Evolutionary conservation across 1,140 invertebrate genomes (phyloP).

Genomic region (Drosophila kanapiae): DNA sequence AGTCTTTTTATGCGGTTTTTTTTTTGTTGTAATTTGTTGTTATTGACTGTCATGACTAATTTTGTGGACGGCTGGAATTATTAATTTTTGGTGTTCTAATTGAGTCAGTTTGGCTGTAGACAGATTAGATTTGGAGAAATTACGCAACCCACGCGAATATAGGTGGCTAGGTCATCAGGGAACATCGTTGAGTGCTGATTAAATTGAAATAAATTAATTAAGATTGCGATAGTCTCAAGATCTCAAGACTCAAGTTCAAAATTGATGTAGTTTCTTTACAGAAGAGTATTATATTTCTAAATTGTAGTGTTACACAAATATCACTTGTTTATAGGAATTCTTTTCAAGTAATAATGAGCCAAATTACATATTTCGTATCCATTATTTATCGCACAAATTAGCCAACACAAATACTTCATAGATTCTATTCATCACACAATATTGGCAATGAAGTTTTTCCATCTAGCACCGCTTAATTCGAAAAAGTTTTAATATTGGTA

Average conservation of each 20-base stretch:
- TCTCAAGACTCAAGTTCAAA: background rate
- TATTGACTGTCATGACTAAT: slow-evolving; percentile 43
- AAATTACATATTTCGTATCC: background rate
- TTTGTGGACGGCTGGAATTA: slow-evolving; percentile 24
- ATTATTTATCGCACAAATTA: background rate
- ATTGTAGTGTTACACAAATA: background rate
- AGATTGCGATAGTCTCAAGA: background rate
- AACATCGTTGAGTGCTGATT: slow-evolving; percentile 4
- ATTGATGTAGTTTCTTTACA: background rate
- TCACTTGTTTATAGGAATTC: background rate
- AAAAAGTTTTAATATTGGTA: slow-evolving; percentile 58
- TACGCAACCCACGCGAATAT: slow-evolving; percentile 10
- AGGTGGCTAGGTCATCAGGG: slow-evolving; percentile 23
- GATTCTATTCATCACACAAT: background rate
- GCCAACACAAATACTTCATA: background rate
- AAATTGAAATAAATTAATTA: background rate
- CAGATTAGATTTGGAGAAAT: slow-evolving; percentile 26
- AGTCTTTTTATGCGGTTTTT: background rate
- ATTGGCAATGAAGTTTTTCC: slow-evolving; percentile 8
- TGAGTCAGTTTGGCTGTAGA: slow-evolving; percentile 14
- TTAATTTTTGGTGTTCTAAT: slow-evolving; percentile 28
- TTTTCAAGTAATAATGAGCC: background rate
- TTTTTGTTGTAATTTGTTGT: slow-evolving; percentile 15
- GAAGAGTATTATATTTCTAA: background rate
- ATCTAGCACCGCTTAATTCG: slow-evolving; percentile 31